Conservation (phyloP, 2,797 vertebrate genomes). For the Rhabdomys pumilio region DNA sequence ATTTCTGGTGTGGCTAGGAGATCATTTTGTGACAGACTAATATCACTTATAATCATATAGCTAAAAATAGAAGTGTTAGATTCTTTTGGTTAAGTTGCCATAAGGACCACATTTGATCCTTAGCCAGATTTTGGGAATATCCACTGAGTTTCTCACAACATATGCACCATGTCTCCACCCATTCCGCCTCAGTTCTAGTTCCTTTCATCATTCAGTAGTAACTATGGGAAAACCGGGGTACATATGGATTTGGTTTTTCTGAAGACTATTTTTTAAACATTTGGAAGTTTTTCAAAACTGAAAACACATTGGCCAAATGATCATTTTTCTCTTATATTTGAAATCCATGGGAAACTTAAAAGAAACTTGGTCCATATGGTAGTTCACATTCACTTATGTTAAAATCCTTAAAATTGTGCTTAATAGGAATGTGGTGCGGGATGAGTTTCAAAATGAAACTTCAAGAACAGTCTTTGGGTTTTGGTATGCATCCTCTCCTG, state of each 20-base stretch:
- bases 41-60: slow-evolving; percentile 56
- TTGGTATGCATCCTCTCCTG: not conserved
- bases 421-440: slow-evolving; percentile 67
- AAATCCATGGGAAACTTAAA: slow-evolving; percentile 74
- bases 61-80: slow-evolving; percentile 74
- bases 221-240: slow-evolving; percentile 66
- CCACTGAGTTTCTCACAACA: slow-evolving; percentile 54
- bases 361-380: slow-evolving; percentile 76
- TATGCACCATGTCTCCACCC: slow-evolving; percentile 56
- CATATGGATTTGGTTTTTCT: slow-evolving; percentile 73
- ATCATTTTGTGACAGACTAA: slow-evolving; percentile 72
- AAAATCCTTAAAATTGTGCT: slow-evolving; percentile 69
- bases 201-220: slow-evolving; percentile 60
- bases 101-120: slow-evolving; percentile 68
- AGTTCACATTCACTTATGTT: slow-evolving; percentile 73
- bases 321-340: slow-evolving; percentile 62
- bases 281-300: slow-evolving; percentile 79
- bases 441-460: slow-evolving; percentile 50
- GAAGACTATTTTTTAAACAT: slow-evolving; percentile 76
- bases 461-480: slow-evolving; percentile 13
- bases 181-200: slow-evolving; percentile 44
- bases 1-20: slow-evolving; percentile 62
- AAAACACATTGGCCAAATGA: slow-evolving; percentile 74
- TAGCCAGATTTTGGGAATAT: slow-evolving; percentile 37
- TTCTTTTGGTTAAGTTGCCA: slow-evolving; percentile 68